phyloP scores from a whole-genome alignment of 2,888 invertebrate species.

The Rutpela maculata region DNA sequence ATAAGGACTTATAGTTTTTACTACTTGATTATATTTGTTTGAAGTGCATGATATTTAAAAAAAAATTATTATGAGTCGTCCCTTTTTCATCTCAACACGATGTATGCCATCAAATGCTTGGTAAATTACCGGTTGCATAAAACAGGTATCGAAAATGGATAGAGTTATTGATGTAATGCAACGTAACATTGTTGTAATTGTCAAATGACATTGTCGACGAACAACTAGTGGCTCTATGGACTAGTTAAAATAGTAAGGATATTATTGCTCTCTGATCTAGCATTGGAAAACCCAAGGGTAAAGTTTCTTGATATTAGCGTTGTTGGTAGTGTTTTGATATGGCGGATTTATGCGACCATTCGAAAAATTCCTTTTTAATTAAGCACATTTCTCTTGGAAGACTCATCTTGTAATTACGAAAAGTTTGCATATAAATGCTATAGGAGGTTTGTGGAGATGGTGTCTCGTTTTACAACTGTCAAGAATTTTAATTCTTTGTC shows the following conservation, averaged over 20 bases:
- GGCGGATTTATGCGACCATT: conserved; percentile 47
- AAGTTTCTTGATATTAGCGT: conserved; percentile 38
- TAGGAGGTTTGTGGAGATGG: conserved; percentile 48
- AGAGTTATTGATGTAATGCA: conserved; percentile 11
- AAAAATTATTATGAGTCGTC: too few relatives aligned
- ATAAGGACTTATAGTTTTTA: too few relatives aligned
- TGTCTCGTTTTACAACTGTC: conserved; percentile 68
- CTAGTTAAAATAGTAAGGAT: conserved; percentile 48
- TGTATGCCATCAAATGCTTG: not conserved
- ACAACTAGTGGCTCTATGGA: conserved; percentile 28
- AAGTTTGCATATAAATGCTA: conserved; percentile 59
- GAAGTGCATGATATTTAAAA: too few relatives aligned
- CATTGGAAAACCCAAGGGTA: conserved; percentile 41
- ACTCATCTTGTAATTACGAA: conserved; percentile 56
- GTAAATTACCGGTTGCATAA: not conserved
- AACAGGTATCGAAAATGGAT: conserved; percentile 1
- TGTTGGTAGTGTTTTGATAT: conserved; percentile 36
- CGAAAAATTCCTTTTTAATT: conserved; percentile 57
- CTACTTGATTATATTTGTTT: too few relatives aligned
- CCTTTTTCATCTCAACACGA: not conserved
- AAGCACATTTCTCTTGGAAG: conserved; percentile 47
- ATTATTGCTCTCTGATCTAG: conserved; percentile 45
- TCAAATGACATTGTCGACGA: conserved; percentile 12
- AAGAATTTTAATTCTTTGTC: conserved; percentile 72
- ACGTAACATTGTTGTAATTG: conserved; percentile 33